Conservation (phyloP, 2,797 vertebrate genomes). For the Mus spretus region DNA sequence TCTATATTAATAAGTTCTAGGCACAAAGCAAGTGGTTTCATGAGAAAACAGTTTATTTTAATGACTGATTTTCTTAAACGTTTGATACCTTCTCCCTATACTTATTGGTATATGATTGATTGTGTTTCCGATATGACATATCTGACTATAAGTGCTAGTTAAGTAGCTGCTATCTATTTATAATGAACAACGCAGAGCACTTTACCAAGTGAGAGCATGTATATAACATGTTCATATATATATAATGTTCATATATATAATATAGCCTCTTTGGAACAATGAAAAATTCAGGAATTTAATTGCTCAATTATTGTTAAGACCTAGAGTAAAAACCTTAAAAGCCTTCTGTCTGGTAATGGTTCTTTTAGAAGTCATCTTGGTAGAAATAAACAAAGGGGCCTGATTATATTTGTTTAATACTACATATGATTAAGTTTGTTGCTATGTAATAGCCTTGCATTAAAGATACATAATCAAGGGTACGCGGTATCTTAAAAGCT, state of each 20-base stretch:
- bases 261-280: constrained; percentile 41
- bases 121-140: constrained; percentile 56
- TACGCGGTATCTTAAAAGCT: constrained; percentile 71
- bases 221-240: not conserved
- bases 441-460: constrained; percentile 65
- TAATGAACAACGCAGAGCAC: constrained; percentile 46
- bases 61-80: constrained; percentile 46
- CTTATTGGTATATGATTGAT: constrained; percentile 39
- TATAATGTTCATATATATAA: not conserved
- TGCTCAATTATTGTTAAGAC: constrained; percentile 65
- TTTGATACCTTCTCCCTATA: constrained; percentile 50
- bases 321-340: constrained; percentile 58
- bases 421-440: constrained; percentile 65
- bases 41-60: not conserved
- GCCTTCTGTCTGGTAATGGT: constrained; percentile 40
- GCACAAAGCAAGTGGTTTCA: constrained; percentile 38
- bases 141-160: constrained; percentile 43
- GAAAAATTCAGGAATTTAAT: constrained; percentile 58
- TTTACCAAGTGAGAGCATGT: constrained; percentile 66
- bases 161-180: constrained; percentile 57
- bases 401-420: constrained; percentile 61
- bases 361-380: constrained; percentile 68
- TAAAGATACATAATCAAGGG: constrained; percentile 70
- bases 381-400: constrained; percentile 65
- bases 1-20: constrained; percentile 54